Base-by-base conservation (phyloP, 2,888 invertebrate genomes). In the Xanthia icteritia region DNA sequence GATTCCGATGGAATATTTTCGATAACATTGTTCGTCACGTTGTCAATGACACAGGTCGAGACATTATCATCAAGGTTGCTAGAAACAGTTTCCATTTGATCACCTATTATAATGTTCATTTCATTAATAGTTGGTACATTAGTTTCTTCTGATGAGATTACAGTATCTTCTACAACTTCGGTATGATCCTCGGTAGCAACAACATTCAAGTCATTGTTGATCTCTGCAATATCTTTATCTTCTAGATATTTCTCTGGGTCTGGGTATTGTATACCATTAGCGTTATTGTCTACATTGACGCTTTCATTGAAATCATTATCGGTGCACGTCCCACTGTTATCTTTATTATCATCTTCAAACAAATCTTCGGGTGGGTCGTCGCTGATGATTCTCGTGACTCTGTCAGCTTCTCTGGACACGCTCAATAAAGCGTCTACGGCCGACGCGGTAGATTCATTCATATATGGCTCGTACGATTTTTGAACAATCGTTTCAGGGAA, bases 371-470 rank as follows among this genome's bases (percentile, higher is more conserved):
- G 96, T 2, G 92, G 94, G 89, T 96, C 96, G 60, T 95, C 93
- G 84, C 95, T 94, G 61, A 96, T 93, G 60, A 91, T 88, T 88
- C 93, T 94, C 8, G 96, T 95, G 3, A 96, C 96, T 89, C 95
- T 91, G 79, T 96, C 96, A 63, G 94, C 86, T 80, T 96, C 96
- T 83, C 96, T 91, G 5, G 96, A 96, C 2, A 96, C 96, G 87
- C 95, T 96, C 69, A 96, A 87, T 77, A 96, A 92, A 63, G 96
- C 96, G 82, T 96, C 96, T n/a, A 96, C 96, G 27, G 96, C 96
- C 1, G 95, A 96, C 27, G 95, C 95, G 42, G 96, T 96, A 31
- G 95, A 93, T 88, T 95, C 95, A 88, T 93, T 96, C 93, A 96
- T 94, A 78, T 89, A 94, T 11, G 92, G 91, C 81, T 91, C 88